These are phyloP conservation scores for Leptoclinus maculatus DNA, from an alignment of 2,797 vertebrate species.

Conservation along the genomic window DNA sequence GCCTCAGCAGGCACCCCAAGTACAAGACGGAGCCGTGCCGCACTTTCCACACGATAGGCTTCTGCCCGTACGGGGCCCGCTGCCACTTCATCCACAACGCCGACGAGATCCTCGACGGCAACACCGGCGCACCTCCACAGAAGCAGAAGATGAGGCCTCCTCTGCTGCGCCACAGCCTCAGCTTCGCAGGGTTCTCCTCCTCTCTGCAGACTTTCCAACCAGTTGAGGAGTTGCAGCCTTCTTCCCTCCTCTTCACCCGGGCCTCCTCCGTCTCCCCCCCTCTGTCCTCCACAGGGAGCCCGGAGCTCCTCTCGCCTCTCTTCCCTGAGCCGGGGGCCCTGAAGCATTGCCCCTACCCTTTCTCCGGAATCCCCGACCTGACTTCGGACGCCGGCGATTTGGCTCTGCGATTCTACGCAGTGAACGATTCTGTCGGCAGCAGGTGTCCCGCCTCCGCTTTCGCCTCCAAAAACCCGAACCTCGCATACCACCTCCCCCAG, in stretches of 20 bases:
- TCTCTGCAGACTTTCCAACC: constrained; percentile 69
- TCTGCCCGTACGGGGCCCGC: constrained; percentile 88
- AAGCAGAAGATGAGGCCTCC: constrained; percentile 70
- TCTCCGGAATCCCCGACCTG: constrained; percentile 60
- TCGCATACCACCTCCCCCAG: constrained; percentile 21
- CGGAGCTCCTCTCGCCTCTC: constrained; percentile 76
- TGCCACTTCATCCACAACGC: constrained; percentile 90
- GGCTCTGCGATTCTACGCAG: constrained; percentile 67
- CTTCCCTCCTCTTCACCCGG: constrained; percentile 68
- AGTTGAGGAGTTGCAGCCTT: constrained; percentile 57
- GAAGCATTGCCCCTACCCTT: constrained; percentile 70
- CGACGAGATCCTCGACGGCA: constrained; percentile 69
- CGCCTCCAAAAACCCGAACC: constrained; percentile 29
- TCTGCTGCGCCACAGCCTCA: constrained; percentile 83
- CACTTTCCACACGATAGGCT: constrained; percentile 88
- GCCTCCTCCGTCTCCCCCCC: constrained; percentile 80
- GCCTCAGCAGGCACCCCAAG: constrained; percentile 86
- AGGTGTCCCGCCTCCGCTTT: constrained; percentile 23
- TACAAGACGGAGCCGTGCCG: constrained; percentile 89
- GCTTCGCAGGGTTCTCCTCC: constrained; percentile 86
- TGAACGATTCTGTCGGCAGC: constrained; percentile 55
- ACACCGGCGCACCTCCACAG: neutral
- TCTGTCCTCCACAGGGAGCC: constrained; percentile 73
- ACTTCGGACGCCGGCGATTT: constrained; percentile 32
- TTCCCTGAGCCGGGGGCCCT: constrained; percentile 66